Evolutionary conservation across 2,797 vertebrate genomes (phyloP), one percentile per base, ranked within the genome.

Genomic region (Todus mexicanus): DNA sequence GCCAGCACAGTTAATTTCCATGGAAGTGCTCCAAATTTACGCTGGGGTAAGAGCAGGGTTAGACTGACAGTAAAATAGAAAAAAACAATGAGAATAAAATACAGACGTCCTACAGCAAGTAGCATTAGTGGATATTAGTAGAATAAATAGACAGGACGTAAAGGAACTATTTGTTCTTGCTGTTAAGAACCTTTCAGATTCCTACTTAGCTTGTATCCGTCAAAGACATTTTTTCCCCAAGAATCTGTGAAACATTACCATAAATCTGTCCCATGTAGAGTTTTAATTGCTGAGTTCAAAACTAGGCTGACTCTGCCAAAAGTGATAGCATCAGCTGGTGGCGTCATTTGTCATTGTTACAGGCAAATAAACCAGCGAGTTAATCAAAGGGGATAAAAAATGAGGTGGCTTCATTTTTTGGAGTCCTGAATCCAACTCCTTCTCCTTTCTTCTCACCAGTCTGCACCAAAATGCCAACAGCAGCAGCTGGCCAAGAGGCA

Each of bases 311-410:
- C 56, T 89, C 76, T 94, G 95, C 95, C 95, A 96, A 96, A 89
- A 72, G 70, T 22, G 90, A 95, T 94, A 96, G 84, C 92, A 92
- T 96, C 95, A 96, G 93, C 93, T 93, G 73, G 91, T 93, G 76
- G 84, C 6, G 1, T 95, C 91, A 88, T 96, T 92, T 95, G 91
- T 95, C 95, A 94, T 93, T 92, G 89, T 96, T 95, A 94, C 89
- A 94, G 68, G 82, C 96, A 96, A 88, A 95, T 95, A 95, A 95
- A 93, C 76, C n/a, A 50, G 82, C 0, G 2, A 94, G 93, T 96
- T 95, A 96, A 96, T 95, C 93, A 94, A 91, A 90, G n/a, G 27
- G 73, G 40, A 84, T 94, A 94, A 96, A 96, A 96, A 96, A 95
- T 93, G 65, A 95, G 82, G 82, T 84, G 70, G 56, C 51, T 93